Evolutionary conservation across 2,797 vertebrate genomes (phyloP).

Genomic region (Tympanoctomys barrerae): DNA sequence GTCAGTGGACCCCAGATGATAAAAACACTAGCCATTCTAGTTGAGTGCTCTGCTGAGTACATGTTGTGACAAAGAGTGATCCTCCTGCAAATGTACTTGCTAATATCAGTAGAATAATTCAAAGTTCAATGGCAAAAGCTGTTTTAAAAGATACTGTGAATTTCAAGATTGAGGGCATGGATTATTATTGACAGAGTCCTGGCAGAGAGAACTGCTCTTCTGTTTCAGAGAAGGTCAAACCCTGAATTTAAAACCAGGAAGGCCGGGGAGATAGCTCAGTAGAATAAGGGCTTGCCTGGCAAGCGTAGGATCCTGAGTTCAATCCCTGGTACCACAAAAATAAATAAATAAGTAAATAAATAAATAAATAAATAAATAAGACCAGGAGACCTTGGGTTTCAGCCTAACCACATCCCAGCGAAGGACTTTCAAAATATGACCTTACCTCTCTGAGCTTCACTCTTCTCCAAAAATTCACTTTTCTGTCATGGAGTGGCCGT

Average conservation of each 20-base stretch:
- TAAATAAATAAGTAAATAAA: not conserved
- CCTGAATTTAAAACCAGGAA: not conserved
- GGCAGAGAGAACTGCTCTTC: not conserved
- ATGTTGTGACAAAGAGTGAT: not conserved
- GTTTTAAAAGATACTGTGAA: not conserved
- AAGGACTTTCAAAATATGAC: constrained; percentile 10
- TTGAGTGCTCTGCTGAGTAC: not conserved
- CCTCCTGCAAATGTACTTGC: constrained; percentile 42
- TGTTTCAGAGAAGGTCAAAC: constrained; percentile 20
- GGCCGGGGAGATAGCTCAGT: too few relatives aligned
- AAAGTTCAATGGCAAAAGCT: constrained; percentile 9
- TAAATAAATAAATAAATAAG: not conserved
- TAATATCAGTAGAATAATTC: constrained; percentile 20
- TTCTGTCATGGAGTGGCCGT: not conserved
- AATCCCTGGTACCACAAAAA: too few relatives aligned
- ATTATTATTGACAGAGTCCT: not conserved
- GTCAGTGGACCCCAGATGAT: not conserved
- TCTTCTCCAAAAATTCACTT: constrained; percentile 57
- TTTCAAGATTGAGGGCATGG: not conserved
- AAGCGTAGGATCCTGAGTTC: too few relatives aligned
- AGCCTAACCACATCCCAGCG: not conserved
- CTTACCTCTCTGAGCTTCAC: constrained; percentile 61
- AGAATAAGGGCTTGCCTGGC: too few relatives aligned
- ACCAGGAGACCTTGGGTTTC: not conserved
- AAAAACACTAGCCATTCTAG: not conserved